Conservation (phyloP, 1,140 invertebrate genomes). For the Lasaia peninsularis region DNA sequence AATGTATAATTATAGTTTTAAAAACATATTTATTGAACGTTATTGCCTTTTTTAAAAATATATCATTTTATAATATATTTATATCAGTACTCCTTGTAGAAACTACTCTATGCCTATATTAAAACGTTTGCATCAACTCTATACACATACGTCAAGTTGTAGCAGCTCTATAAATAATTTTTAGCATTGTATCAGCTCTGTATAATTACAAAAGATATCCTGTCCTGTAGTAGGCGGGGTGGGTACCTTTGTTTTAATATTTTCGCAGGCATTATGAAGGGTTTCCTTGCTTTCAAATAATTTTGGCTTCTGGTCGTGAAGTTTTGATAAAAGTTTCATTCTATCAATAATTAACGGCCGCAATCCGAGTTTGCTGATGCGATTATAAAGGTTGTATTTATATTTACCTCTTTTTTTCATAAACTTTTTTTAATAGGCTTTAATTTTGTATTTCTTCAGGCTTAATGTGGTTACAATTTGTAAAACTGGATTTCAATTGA, state of each 20-base stretch:
- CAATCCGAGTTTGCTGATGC: conserved; percentile 60
- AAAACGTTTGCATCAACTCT: no score
- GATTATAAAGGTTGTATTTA: conserved; percentile 57
- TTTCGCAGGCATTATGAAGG: conserved; percentile 76
- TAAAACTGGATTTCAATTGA: no score
- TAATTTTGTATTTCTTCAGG: not conserved
- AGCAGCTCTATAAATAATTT: no score
- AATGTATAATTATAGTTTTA: no score
- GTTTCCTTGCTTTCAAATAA: conserved; percentile 75
- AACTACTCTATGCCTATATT: no score
- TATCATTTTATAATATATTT: no score
- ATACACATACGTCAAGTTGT: no score
- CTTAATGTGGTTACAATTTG: no score
- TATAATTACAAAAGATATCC: conserved; percentile 40
- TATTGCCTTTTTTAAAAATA: no score
- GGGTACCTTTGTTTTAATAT: conserved; percentile 77
- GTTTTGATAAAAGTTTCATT: conserved; percentile 77
- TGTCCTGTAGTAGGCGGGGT: conserved; percentile 58
- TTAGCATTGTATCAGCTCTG: conserved; percentile 37
- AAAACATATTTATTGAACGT: no score
- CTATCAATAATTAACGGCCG: conserved; percentile 76
- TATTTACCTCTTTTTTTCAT: conserved; percentile 14
- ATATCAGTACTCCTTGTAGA: no score
- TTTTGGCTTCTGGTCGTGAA: conserved; percentile 75
- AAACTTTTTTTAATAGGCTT: conserved; percentile 9